phyloP scores from a whole-genome alignment of 64 coral and sea anemone genomes.

The Stichodactyla helianthus region DNA sequence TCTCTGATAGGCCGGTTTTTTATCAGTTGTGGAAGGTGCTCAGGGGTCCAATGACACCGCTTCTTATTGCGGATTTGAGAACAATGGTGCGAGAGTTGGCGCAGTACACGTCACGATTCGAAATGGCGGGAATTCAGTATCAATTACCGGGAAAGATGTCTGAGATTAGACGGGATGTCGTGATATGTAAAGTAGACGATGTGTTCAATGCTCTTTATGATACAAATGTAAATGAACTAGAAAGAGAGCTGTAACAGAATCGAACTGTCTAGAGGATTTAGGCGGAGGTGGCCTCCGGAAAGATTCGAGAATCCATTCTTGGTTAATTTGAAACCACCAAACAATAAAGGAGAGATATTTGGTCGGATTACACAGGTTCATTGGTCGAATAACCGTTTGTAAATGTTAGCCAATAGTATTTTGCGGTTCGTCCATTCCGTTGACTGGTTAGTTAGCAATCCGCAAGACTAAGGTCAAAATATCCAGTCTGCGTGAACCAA shows the following conservation, averaged over 20 bases:
- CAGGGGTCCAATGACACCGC: slow-evolving; percentile 47
- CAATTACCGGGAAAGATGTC: slow-evolving; percentile 79
- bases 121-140: slow-evolving; percentile 75
- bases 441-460: too few species aligned
- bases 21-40: slow-evolving; percentile 54
- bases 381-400: too few species aligned
- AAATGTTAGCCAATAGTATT: too few species aligned
- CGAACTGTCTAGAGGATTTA: too few species aligned
- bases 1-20: slow-evolving; percentile 9
- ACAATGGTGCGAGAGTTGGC: slow-evolving; percentile 52
- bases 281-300: too few species aligned
- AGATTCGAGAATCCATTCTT: too few species aligned
- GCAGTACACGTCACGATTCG: slow-evolving; percentile 70
- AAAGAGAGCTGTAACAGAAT: not conserved
- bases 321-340: too few species aligned
- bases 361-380: too few species aligned
- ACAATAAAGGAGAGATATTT: too few species aligned
- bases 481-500: too few species aligned
- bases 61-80: slow-evolving; percentile 45
- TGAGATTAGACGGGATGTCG: slow-evolving; percentile 62
- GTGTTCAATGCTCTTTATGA: slow-evolving; percentile 50
- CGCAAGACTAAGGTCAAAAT: too few species aligned
- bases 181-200: slow-evolving; percentile 88
- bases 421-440: too few species aligned
- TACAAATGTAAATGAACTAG: slow-evolving; percentile 3